These are phyloP conservation scores for Marronus borbonicus DNA, from an alignment of 2,888 invertebrate genomes.

Conservation along the genomic window DNA sequence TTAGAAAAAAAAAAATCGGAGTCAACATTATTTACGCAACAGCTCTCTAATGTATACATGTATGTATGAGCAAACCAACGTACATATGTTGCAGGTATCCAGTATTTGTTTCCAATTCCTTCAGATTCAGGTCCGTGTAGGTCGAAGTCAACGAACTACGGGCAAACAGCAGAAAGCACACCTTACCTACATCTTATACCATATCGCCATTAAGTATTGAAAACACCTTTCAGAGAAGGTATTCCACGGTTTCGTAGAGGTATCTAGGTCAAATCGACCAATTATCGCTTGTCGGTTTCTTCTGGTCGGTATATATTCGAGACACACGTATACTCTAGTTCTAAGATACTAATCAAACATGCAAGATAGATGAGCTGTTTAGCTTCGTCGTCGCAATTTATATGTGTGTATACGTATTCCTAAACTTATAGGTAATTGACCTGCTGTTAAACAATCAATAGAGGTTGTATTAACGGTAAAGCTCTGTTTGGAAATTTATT, in stretches of 20 bases:
- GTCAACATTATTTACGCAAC: not conserved
- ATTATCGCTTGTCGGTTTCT: not conserved
- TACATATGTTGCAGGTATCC: not conserved
- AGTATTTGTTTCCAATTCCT: conserved; percentile 13
- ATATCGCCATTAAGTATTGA: not conserved
- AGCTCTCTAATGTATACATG: conserved; percentile 1
- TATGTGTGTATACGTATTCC: not conserved
- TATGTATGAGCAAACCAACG: not conserved
- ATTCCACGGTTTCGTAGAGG: conserved; percentile 24
- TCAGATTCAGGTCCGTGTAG: conserved; percentile 14
- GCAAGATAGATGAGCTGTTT: not conserved
- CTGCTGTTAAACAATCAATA: not conserved
- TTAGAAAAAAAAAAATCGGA: not conserved
- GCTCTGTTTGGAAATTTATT: not conserved
- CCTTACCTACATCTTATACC: conserved; percentile 10
- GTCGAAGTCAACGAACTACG: conserved; percentile 42
- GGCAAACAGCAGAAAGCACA: conserved; percentile 27
- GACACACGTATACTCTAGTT: not conserved
- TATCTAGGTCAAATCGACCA: conserved; percentile 38
- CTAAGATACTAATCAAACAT: not conserved
- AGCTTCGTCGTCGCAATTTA: not conserved
- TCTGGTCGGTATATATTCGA: not conserved
- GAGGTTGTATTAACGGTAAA: conserved; percentile 24
- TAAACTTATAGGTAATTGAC: conserved; percentile 1
- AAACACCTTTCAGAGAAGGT: conserved; percentile 14